Evolutionary conservation across 2,797 vertebrate species (phyloP).

Genomic region (Chanos chanos): DNA sequence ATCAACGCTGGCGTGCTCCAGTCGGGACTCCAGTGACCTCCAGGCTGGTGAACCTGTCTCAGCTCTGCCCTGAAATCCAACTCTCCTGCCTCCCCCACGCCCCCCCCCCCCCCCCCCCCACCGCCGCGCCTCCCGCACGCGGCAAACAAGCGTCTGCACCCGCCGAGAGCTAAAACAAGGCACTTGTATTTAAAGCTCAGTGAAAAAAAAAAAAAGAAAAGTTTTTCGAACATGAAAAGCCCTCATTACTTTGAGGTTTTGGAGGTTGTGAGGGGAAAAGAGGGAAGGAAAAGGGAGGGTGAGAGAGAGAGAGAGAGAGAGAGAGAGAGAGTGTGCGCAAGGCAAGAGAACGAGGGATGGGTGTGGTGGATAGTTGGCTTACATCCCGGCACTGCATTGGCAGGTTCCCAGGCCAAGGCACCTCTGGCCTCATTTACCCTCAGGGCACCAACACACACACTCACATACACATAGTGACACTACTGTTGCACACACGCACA

Average conservation of each 20-base stretch:
- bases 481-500: background rate
- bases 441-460: constrained; percentile 34
- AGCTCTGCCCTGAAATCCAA: too few species aligned
- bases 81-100: background rate
- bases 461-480: too few species aligned
- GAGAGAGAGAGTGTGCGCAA: constrained; percentile 37
- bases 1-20: background rate
- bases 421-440: constrained; percentile 68
- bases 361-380: constrained; percentile 58
- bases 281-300: constrained; percentile 33
- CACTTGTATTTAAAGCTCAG: constrained; percentile 34
- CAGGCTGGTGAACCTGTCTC: constrained; percentile 22
- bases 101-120: background rate
- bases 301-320: constrained; percentile 18
- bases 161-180: constrained; percentile 23
- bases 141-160: background rate
- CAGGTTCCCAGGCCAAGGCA: constrained; percentile 65
- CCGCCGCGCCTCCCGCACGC: background rate
- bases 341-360: constrained; percentile 44
- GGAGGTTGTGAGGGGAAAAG: constrained; percentile 40
- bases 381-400: constrained; percentile 58
- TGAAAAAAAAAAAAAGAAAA: too few species aligned
- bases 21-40: background rate
- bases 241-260: constrained; percentile 74
- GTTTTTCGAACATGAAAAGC: constrained; percentile 57